Evolutionary conservation across 1,140 invertebrate genomes (phyloP).

Genomic region (Diabrotica undecimpunctata): DNA sequence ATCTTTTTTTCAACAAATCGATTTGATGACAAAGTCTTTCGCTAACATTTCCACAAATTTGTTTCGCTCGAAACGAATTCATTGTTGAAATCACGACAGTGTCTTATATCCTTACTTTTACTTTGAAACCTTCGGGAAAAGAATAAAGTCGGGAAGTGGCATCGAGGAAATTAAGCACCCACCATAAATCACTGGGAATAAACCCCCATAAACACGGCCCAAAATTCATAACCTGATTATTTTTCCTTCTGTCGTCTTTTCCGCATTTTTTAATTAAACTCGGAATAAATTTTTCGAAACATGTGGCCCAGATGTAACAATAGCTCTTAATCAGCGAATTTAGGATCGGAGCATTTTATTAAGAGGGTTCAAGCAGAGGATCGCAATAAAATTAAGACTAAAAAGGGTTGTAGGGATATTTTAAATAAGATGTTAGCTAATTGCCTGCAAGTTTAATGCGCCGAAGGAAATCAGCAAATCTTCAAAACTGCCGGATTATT

Average conservation of each 20-base stretch:
- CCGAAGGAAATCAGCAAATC: neutral
- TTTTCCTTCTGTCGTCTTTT: neutral
- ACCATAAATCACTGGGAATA: no score
- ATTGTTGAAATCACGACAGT: no score
- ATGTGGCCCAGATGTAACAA: slow-evolving; percentile 1
- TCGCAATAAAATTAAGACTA: slow-evolving; percentile 2
- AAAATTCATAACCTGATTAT: slow-evolving; percentile 3
- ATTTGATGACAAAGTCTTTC: no score
- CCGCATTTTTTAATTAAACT: slow-evolving; percentile 1
- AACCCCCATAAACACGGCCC: neutral
- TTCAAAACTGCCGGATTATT: neutral
- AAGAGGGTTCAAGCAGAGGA: neutral
- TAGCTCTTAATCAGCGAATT: neutral
- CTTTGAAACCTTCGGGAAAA: no score
- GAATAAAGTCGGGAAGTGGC: no score
- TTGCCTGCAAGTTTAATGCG: neutral
- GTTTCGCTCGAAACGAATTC: no score
- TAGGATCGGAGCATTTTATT: neutral
- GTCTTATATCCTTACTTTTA: no score
- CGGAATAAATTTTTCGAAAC: neutral
- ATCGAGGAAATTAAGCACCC: no score
- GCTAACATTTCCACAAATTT: no score
- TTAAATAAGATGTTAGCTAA: slow-evolving; percentile 1
- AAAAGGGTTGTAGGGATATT: neutral
- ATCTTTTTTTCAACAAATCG: no score